Conservation (phyloP, 2,797 vertebrate species). For the Potorous gilbertii region DNA sequence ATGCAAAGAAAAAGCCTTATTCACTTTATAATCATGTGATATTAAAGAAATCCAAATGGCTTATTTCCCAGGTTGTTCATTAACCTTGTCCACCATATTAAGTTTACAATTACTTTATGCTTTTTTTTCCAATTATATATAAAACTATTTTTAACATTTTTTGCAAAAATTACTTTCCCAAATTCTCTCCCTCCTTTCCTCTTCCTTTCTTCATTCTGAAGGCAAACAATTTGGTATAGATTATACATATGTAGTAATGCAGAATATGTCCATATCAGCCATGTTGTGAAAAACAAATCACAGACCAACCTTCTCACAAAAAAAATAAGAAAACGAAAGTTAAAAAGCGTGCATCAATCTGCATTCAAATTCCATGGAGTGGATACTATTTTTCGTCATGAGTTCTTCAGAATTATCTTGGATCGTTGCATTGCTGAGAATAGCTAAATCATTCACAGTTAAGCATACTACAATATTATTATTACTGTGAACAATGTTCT, state of each 20-base stretch:
- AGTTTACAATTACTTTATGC: neutral
- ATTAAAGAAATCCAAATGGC: neutral
- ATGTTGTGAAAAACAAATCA: neutral
- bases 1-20: neutral
- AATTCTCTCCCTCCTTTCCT: neutral
- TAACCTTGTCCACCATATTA: neutral
- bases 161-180: neutral
- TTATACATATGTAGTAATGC: neutral
- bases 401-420: neutral
- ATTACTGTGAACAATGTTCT: neutral
- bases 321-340: neutral
- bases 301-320: no score
- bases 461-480: no score
- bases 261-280: neutral
- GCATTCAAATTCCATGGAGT: neutral
- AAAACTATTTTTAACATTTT: neutral
- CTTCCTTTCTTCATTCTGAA: neutral
- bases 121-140: neutral
- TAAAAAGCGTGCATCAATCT: neutral
- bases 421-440: neutral
- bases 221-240: neutral
- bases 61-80: neutral
- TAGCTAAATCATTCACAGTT: neutral
- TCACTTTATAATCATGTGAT: neutral
- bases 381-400: neutral